Percentiles rank a stretch among this genome's conserved stretches.
These are phyloP conservation scores for Sebastolobus altivelis DNA, from an alignment of 2,797 vertebrate species.

Conservation along the genomic window DNA sequence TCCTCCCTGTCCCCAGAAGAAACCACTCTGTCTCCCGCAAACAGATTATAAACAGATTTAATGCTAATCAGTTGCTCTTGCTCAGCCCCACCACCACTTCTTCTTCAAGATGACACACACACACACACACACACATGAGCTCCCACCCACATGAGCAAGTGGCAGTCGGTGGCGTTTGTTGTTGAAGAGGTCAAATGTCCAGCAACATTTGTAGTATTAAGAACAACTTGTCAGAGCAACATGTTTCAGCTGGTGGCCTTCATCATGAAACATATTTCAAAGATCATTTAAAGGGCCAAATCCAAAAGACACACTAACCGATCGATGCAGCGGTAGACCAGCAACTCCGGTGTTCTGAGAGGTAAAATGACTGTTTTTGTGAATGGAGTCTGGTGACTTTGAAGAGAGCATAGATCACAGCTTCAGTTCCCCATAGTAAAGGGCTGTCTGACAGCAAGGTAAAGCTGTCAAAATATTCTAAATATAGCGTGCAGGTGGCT, in stretches of 20 bases:
- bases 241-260: not conserved
- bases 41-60: conserved; percentile 73
- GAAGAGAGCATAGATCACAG: no score
- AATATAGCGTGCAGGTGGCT: no score
- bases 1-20: conserved; percentile 16
- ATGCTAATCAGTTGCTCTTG: conserved; percentile 68
- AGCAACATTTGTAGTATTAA: not conserved
- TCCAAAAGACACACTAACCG: not conserved
- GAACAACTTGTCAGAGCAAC: not conserved
- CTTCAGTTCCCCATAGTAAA: no score
- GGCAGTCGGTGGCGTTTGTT: conserved; percentile 60
- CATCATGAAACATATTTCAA: not conserved
- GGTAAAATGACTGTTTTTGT: no score
- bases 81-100: conserved; percentile 39
- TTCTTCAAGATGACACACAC: conserved; percentile 29
- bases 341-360: not conserved
- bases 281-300: no score
- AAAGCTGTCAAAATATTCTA: no score
- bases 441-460: no score
- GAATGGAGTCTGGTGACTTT: no score
- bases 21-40: conserved; percentile 41
- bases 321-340: not conserved
- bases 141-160: conserved; percentile 44
- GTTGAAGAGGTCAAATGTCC: conserved; percentile 33
- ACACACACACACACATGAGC: not conserved